Evolutionary conservation across 1,140 invertebrate genomes (phyloP), one percentile per base, ranked within the genome.

Genomic region (Drosophila albomicans): DNA sequence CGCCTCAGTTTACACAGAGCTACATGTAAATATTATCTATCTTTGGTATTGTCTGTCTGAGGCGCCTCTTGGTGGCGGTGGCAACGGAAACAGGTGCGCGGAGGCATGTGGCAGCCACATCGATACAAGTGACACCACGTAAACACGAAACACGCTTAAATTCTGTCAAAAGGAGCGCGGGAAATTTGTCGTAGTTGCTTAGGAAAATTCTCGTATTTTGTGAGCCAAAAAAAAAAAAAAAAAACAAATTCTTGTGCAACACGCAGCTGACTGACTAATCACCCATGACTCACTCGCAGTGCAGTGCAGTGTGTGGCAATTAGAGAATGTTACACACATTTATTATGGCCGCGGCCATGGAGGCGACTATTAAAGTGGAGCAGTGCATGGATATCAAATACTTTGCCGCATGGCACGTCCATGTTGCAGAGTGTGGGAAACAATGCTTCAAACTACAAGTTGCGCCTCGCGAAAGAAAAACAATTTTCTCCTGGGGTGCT

Each of bases 41-140:
- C 25, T 30, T 20, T 65, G 32, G 13, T 32, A 8, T 13, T 59
- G 28, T 62, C 30, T 13, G 51, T 41, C 45, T 58, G 41, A 1
- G 30, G 71, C 71, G 72, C 66, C 58, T 59, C 48, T 56, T 57
- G 25, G 43, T 78, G 81, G 82, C 84, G 84, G 52, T 78, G 81
- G 82, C 79, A 88, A 88, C 84, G 85, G 84, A 88, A 88, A 84
- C 84, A 88, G 84, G 85, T 88, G 84, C 80, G 25, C 51, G 38
- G 63, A 10, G 41, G 4, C 52, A 51, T 61, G 58, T 58, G 63
- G 45, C 30, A 74, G 65, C 35, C 25, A 56, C 67, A 66, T 79
- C 66, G 73, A 78, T 75, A 43, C 52, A 52, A 75, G 74, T 81
- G 77, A 72, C 84, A 89, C 52, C 64, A 81, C 72, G 72, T 79